These are phyloP conservation scores for Heliornis fulica DNA, from an alignment of 2,113 vertebrate genomes.

Conservation along the genomic window DNA sequence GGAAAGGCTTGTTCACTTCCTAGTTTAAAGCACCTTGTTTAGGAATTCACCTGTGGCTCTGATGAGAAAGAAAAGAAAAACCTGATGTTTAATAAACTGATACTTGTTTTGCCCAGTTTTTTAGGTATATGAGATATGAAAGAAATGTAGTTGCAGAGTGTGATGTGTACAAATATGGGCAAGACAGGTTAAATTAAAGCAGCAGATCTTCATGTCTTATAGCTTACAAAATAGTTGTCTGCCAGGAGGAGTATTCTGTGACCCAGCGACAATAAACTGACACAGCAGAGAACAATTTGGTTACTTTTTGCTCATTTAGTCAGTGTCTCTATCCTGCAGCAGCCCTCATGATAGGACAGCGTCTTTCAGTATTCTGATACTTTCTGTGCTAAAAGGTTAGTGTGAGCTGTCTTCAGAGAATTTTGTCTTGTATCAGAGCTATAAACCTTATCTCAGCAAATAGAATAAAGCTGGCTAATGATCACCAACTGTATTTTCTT, in stretches of 20 bases:
- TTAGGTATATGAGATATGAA: neutral
- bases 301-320: neutral
- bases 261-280: neutral
- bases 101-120: neutral
- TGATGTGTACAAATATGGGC: neutral
- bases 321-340: neutral
- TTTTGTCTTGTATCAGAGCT: constrained; percentile 61
- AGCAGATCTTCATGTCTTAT: neutral
- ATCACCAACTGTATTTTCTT: constrained; percentile 66
- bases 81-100: neutral
- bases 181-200: neutral
- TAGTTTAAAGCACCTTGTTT: neutral
- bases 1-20: neutral
- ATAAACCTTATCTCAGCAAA: constrained; percentile 78
- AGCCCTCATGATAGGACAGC: neutral
- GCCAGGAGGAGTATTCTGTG: neutral
- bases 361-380: neutral
- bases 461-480: constrained; percentile 80
- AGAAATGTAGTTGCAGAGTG: neutral
- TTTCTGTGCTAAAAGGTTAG: constrained; percentile 34
- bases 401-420: constrained; percentile 9
- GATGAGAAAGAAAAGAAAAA: neutral
- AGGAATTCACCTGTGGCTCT: neutral
- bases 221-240: neutral
- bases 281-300: neutral